A percentile compares a stretch with the other conserved stretches of the same genome.
These are phyloP conservation scores for Crenichthys baileyi DNA, from an alignment of 2,797 vertebrate species.

Conservation along the genomic window DNA sequence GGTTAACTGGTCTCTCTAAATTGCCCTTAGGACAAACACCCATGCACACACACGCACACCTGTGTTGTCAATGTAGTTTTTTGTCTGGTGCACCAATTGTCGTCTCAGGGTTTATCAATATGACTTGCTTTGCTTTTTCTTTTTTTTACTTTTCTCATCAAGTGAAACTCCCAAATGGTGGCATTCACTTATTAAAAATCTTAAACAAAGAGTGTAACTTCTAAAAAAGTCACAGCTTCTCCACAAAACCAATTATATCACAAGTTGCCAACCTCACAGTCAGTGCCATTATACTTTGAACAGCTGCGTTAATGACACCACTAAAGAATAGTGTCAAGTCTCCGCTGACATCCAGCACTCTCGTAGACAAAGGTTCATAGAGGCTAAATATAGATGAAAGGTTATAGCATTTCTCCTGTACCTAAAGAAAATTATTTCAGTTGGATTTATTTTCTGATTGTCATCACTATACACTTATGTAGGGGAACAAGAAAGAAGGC, in stretches of 20 bases:
- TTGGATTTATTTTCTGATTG: slow-evolving; percentile 41
- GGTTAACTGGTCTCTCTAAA: too few species aligned
- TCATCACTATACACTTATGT: slow-evolving; percentile 11
- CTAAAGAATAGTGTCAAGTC: slow-evolving; percentile 33
- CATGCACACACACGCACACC: too few species aligned
- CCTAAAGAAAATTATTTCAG: slow-evolving; percentile 26
- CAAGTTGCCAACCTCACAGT: slow-evolving; percentile 24
- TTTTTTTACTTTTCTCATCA: background rate
- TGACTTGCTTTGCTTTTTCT: background rate
- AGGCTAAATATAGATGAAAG: slow-evolving; percentile 42
- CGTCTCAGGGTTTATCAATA: background rate
- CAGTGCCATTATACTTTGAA: slow-evolving; percentile 27
- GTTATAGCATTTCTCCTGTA: slow-evolving; percentile 19
- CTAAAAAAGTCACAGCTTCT: slow-evolving; percentile 17
- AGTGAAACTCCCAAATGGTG: background rate
- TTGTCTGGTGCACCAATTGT: background rate
- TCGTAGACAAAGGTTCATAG: slow-evolving; percentile 22
- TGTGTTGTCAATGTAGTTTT: too few species aligned
- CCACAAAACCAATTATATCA: slow-evolving; percentile 24
- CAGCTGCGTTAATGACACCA: slow-evolving; percentile 40
- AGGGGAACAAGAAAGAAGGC: slow-evolving; percentile 14
- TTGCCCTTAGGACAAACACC: too few species aligned
- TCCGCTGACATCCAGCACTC: slow-evolving; percentile 28
- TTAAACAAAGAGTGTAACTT: slow-evolving; percentile 16
- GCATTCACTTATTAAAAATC: slow-evolving; percentile 18